Conservation (phyloP, 53 echinoderm and acorn worm genomes). For the Arbacia lixula region DNA sequence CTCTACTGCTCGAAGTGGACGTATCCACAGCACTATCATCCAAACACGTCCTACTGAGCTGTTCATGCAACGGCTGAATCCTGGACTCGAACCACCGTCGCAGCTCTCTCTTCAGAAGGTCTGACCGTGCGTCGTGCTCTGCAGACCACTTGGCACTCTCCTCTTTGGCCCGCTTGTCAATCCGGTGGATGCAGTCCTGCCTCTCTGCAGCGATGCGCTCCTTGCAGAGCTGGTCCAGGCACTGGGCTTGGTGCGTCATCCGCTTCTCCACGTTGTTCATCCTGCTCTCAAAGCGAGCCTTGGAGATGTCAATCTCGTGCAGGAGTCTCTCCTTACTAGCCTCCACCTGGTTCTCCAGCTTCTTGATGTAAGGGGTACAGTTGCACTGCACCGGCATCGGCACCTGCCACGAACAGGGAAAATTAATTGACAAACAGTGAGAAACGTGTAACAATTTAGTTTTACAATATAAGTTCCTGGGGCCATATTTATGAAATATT, state of each 20-base stretch:
- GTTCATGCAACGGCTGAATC: constrained; percentile 80
- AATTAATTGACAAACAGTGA: too few species aligned
- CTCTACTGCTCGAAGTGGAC: background rate
- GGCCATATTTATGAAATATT: background rate
- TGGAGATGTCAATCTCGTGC: constrained; percentile 86
- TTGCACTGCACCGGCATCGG: constrained; percentile 74
- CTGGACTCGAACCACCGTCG: constrained; percentile 77
- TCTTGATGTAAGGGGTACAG: constrained; percentile 87
- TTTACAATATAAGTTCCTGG: background rate
- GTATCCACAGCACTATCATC: constrained; percentile 39
- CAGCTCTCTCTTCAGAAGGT: constrained; percentile 69
- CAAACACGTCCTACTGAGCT: constrained; percentile 56
- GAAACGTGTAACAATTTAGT: background rate
- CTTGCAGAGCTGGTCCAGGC: constrained; percentile 87
- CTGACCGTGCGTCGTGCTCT: constrained; percentile 77
- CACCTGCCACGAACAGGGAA: too few species aligned
- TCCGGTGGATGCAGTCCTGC: constrained; percentile 87
- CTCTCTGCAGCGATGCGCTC: constrained; percentile 86
- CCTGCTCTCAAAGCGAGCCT: constrained; percentile 84
- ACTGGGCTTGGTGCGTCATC: constrained; percentile 83
- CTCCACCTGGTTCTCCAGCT: constrained; percentile 95
- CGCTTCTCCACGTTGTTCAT: constrained; percentile 84
- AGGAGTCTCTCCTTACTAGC: constrained; percentile 95
- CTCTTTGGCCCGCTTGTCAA: constrained; percentile 79
- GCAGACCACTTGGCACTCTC: constrained; percentile 80